Evolutionary conservation across 2,888 invertebrate species (phyloP).

Genomic region (Xestia rhomboidea): DNA sequence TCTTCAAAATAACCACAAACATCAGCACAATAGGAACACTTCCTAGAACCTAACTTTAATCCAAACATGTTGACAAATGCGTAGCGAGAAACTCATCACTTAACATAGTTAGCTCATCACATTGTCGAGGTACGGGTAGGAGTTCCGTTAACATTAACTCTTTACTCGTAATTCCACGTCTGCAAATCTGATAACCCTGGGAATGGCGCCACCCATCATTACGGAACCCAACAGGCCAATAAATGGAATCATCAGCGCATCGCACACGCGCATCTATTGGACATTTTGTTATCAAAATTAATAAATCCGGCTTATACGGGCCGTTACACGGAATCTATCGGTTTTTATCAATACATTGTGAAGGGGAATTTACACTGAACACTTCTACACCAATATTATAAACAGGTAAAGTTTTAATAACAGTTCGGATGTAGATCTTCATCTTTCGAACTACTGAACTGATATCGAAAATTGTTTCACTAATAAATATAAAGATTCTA

Average conservation of each 20-base stretch:
- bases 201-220: slow-evolving; percentile 44
- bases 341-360: slow-evolving; percentile 46
- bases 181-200: slow-evolving; percentile 30
- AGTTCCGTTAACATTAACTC: slow-evolving; percentile 25
- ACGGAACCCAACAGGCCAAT: slow-evolving; percentile 31
- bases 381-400: too few relatives aligned
- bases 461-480: background rate
- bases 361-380: slow-evolving; percentile 16
- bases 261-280: slow-evolving; percentile 36
- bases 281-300: slow-evolving; percentile 49
- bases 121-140: background rate
- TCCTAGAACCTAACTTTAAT: background rate
- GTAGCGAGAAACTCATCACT: background rate
- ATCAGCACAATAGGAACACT: background rate
- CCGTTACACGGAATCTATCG: slow-evolving; percentile 37
- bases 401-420: too few relatives aligned
- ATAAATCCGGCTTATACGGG: slow-evolving; percentile 49
- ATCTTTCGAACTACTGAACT: background rate
- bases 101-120: background rate
- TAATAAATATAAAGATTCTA: background rate
- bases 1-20: background rate
- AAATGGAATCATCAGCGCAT: slow-evolving; percentile 52
- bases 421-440: background rate
- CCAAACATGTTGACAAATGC: background rate
- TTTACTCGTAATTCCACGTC: slow-evolving; percentile 13